phyloP scores from a whole-genome alignment of 2,888 invertebrate genomes.

The Yponomeuta plumbellus region DNA sequence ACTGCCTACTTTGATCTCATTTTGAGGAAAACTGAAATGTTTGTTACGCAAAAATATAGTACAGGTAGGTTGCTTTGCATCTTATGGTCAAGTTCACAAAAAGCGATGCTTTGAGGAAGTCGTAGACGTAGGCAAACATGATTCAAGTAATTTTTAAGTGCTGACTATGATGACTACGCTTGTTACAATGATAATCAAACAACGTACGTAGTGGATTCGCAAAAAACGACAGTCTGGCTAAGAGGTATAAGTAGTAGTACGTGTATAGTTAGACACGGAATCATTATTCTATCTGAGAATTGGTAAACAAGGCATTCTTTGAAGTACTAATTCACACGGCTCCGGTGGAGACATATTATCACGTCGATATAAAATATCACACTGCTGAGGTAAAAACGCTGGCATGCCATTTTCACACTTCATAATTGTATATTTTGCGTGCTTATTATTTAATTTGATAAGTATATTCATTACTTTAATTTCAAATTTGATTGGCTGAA shows the following conservation, averaged over 20 bases:
- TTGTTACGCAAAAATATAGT: not conserved
- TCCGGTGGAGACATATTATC: not conserved
- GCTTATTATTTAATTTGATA: no score
- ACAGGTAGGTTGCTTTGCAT: not conserved
- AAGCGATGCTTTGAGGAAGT: not conserved
- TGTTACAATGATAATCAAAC: not conserved
- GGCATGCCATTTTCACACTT: not conserved
- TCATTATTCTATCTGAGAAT: slow-evolving; percentile 2
- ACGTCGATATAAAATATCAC: not conserved
- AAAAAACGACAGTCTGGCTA: not conserved
- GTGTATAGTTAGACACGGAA: not conserved
- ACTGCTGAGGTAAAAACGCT: not conserved
- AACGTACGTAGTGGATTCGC: not conserved
- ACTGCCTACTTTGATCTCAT: not conserved
- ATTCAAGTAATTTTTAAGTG: not conserved
- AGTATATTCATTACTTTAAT: no score
- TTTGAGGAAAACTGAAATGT: not conserved
- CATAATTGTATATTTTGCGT: not conserved
- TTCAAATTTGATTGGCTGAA: no score
- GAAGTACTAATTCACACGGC: not conserved
- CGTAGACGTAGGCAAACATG: not conserved
- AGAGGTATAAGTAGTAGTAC: not conserved
- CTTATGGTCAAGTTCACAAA: not conserved
- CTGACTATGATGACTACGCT: not conserved
- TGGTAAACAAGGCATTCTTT: not conserved